A percentile compares a stretch with the other conserved stretches of the same genome.
Evolutionary conservation across 2,797 vertebrate genomes (phyloP).

Genomic region (Percopsis omiscomaycus): DNA sequence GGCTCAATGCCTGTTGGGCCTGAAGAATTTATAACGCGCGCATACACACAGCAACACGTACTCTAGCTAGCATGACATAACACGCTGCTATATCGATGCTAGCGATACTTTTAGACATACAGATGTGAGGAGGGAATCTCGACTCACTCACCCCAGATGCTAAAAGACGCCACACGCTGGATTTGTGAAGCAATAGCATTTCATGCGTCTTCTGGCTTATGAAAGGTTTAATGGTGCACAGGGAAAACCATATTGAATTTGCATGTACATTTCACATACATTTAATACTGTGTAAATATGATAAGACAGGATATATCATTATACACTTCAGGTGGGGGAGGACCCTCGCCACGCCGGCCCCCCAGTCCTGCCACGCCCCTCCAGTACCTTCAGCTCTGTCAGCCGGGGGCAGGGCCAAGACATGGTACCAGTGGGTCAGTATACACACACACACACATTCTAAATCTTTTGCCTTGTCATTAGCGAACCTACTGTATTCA

Average conservation of each 20-base stretch:
- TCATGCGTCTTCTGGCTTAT: no score
- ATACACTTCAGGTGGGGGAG: conserved; percentile 79
- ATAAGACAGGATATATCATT: no score
- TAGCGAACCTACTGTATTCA: background rate
- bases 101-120: no score
- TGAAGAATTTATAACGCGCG: background rate
- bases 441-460: background rate
- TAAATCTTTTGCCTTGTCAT: background rate
- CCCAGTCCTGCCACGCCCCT: conserved; percentile 85
- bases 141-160: no score
- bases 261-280: no score
- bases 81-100: background rate
- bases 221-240: no score
- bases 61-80: background rate
- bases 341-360: conserved; percentile 86
- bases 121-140: no score
- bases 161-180: no score
- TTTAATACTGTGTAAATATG: no score
- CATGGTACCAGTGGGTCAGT: conserved; percentile 90
- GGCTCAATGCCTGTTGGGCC: no score
- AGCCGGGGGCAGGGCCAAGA: conserved; percentile 83
- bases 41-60: background rate
- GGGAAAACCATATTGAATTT: no score
- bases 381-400: conserved; percentile 86
- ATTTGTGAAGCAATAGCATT: no score